Base-by-base conservation (phyloP, 2,113 vertebrate species). In the Pseudolaguvia tuberculata region DNA sequence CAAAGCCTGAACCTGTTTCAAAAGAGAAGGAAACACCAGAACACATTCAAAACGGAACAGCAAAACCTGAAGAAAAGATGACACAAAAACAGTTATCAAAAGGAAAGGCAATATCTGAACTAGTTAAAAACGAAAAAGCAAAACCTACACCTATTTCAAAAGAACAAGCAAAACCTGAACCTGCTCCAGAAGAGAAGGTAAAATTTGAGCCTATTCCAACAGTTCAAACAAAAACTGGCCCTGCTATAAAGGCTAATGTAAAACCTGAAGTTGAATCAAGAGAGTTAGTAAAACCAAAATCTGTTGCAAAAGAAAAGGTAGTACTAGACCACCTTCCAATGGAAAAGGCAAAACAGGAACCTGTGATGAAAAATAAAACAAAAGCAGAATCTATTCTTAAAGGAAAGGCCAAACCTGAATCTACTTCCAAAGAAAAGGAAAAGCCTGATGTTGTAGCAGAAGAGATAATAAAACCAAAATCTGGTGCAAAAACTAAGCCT, bases 371-470 rank as follows among this genome's bases (percentile, higher is more conserved):
- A 52, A 77, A 82, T 55, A 57, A 79, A 74, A 4, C 70, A 56
- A 76, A 73, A 77, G 29, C 35, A 20, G 39, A 78, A 75, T 55
- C 69, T 55, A 13, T 20, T 79, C 50, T 8, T 2, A 27, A 79
- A 73, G 35, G 53, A 1, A 35, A 35, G 66, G 63, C 18, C 0
- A 23, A 39, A 52, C 50, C 50, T 6, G 17, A 52, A 61, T 18
- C 18, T 35, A 4, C 4, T 61, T 18, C 31, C 4, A 35, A 61
- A 45, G 61, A 72, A 4, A 67, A 58, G 9, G 3, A 1, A 12
- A 83, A 80, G 73, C 13, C n/a, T 11, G 35, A 66, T 80, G 79
- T 76, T 85, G 29, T 12, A 50, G 27, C 29, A 31, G 52, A 52
- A 52, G 47, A 73, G n/a, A 62, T 51, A 10, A 14, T 11, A 21